These are phyloP conservation scores for Cyrtonyx montezumae DNA, from an alignment of 2,113 vertebrate species.

Conservation along the genomic window DNA sequence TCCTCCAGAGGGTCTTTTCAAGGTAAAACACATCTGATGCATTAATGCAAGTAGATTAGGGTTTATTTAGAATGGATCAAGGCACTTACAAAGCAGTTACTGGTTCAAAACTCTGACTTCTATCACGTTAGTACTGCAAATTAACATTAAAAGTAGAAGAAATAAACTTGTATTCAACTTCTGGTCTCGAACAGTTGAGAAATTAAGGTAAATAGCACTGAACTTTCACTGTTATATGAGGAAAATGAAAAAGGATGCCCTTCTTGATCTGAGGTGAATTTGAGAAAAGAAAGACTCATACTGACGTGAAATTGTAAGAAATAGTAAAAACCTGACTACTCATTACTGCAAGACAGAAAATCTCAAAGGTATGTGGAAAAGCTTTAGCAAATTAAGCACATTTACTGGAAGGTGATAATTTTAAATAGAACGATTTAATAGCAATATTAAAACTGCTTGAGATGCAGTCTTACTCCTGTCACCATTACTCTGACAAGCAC, in stretches of 20 bases:
- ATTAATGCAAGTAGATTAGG: conserved; percentile 11
- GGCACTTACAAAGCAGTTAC: background rate
- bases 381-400: background rate
- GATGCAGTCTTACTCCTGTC: background rate
- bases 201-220: background rate
- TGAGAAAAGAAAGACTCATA: background rate
- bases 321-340: background rate
- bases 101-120: background rate
- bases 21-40: conserved; percentile 5
- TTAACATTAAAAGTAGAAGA: background rate
- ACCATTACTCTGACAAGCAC: background rate
- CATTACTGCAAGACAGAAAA: background rate
- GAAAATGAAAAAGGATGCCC: background rate
- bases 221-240: background rate
- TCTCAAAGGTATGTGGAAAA: background rate
- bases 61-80: conserved; percentile 9
- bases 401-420: background rate
- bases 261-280: background rate
- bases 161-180: background rate
- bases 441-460: background rate
- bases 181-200: background rate
- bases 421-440: background rate
- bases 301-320: background rate
- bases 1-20: background rate
- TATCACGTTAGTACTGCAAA: background rate